A percentile compares a stretch with the other conserved stretches of the same genome.
These are phyloP conservation scores for Ornithoptera alexandrae DNA, from an alignment of 2,888 invertebrate species.

Conservation along the genomic window DNA sequence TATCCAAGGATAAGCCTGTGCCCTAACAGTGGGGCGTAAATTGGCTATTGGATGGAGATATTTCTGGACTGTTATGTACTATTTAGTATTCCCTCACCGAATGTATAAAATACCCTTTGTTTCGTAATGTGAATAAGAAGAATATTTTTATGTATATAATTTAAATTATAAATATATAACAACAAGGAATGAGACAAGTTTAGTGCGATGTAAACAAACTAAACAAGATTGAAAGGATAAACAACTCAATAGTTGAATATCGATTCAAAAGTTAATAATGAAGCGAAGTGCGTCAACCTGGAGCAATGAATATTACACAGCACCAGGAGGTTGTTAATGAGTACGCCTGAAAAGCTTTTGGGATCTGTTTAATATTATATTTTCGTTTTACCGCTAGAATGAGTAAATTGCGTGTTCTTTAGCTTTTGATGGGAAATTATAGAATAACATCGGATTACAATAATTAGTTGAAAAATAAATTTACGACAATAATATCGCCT, in stretches of 20 bases:
- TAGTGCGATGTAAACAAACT: neutral
- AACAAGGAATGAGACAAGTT: neutral
- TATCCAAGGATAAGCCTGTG: too few relatives aligned
- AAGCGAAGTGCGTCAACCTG: neutral
- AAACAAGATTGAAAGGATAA: neutral
- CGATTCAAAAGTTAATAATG: neutral
- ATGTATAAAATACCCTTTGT: too few relatives aligned
- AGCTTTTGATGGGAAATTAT: conserved; percentile 30
- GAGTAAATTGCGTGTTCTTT: conserved; percentile 34
- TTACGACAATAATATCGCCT: too few relatives aligned
- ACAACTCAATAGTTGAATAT: neutral
- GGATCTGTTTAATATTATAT: conserved; percentile 29
- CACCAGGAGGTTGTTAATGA: conserved; percentile 30
- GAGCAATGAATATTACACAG: conserved; percentile 12
- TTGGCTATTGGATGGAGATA: too few relatives aligned
- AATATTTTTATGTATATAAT: neutral
- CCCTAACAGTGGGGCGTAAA: too few relatives aligned
- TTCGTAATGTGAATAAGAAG: too few relatives aligned
- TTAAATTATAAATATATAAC: too few relatives aligned
- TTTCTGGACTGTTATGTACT: too few relatives aligned
- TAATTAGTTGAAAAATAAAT: too few relatives aligned
- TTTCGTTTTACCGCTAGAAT: conserved; percentile 12
- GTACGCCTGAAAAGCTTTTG: conserved; percentile 22
- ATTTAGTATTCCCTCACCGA: too few relatives aligned
- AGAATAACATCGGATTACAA: conserved; percentile 32